A percentile compares a stretch with the other conserved stretches of the same genome.
These are phyloP conservation scores for Neotoma lepida DNA, from an alignment of 2,113 vertebrate genomes.

Conservation along the genomic window DNA sequence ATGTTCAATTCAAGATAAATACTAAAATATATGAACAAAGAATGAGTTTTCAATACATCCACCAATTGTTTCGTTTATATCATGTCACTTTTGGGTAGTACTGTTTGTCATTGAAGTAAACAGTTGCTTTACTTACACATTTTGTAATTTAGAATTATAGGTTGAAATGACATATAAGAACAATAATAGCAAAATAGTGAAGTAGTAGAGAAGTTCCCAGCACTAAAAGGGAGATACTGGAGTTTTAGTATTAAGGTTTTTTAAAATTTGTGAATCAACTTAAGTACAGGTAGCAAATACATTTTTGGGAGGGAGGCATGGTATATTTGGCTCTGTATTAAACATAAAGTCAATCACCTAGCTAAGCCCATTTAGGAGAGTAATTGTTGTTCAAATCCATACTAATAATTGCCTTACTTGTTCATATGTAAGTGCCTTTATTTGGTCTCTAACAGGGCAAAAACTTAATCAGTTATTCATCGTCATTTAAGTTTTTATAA, in stretches of 20 bases:
- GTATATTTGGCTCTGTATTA: constrained; percentile 12
- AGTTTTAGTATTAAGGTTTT: constrained; percentile 2
- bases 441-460: neutral
- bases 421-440: constrained; percentile 10
- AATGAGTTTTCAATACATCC: constrained; percentile 53
- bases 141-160: constrained; percentile 40
- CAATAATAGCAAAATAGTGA: neutral
- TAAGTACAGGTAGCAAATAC: constrained; percentile 17
- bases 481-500: constrained; percentile 13
- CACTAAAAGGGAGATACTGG: constrained; percentile 17
- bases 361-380: neutral
- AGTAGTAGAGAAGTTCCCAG: constrained; percentile 32
- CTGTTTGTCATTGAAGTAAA: constrained; percentile 38
- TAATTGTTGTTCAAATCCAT: constrained; percentile 52
- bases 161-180: constrained; percentile 13
- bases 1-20: constrained; percentile 25
- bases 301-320: neutral
- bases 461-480: neutral
- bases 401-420: constrained; percentile 11
- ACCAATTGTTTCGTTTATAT: constrained; percentile 39
- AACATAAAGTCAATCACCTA: constrained; percentile 44
- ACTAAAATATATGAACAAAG: constrained; percentile 30
- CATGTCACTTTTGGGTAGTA: constrained; percentile 38
- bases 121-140: constrained; percentile 9
- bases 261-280: neutral